Conservation (phyloP, 2,113 vertebrate species). For the Campylomormyrus numenius region DNA sequence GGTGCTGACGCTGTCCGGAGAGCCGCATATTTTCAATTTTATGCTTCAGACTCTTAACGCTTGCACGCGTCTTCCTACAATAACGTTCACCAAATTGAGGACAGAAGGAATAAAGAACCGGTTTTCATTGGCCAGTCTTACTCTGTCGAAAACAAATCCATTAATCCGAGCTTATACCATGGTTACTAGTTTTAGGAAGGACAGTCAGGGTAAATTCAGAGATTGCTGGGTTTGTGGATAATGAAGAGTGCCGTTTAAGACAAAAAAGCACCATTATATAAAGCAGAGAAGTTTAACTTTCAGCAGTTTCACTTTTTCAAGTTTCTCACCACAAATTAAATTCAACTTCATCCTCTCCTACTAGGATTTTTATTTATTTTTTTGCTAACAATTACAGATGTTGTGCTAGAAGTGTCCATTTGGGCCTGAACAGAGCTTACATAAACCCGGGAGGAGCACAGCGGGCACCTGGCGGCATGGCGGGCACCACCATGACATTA, state of each 20-base stretch:
- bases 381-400: slow-evolving; percentile 3
- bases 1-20: not conserved
- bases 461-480: slow-evolving; percentile 29
- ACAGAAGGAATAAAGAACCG: not conserved
- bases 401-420: not conserved
- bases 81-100: not conserved
- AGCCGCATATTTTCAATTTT: not conserved
- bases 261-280: slow-evolving; percentile 31
- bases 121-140: not conserved
- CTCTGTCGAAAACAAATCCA: not conserved
- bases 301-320: slow-evolving; percentile 27
- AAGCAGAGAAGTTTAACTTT: slow-evolving; percentile 25
- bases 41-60: not conserved
- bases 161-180: not conserved
- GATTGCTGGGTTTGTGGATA: slow-evolving; percentile 23
- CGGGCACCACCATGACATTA: slow-evolving; percentile 26
- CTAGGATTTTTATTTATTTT: not conserved
- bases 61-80: not conserved
- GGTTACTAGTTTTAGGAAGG: not conserved
- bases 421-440: slow-evolving; percentile 12
- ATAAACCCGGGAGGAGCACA: slow-evolving; percentile 23
- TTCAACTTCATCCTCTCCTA: slow-evolving; percentile 27
- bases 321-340: slow-evolving; percentile 29
- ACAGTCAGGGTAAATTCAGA: slow-evolving; percentile 11
- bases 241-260: slow-evolving; percentile 17